Base-by-base conservation (phyloP, 2,113 vertebrate species). In the Glaucidium brasilianum region DNA sequence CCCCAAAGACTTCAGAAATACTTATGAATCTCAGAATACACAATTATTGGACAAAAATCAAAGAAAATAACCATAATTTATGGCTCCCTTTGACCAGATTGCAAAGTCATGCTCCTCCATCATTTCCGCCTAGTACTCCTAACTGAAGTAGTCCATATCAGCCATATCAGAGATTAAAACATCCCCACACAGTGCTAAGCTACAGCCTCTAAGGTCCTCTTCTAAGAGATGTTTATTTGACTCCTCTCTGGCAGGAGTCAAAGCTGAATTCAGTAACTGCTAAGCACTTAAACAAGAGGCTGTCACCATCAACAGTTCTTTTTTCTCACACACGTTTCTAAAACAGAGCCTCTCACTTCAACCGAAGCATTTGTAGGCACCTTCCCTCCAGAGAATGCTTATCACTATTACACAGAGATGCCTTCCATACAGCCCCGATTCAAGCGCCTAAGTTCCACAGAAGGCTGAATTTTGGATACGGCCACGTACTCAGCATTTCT, bases 71-170 rank as follows among this genome's bases (percentile, higher is more conserved):
- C 14, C 16, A 41, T 15, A 71, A 86, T 2, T 6, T 23, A 45
- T 16, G 27, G 15, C 32, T 50, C 55, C 34, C 20, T 47, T 75
- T 50, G 59, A 50, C 39, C 37, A 50, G 32, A n/a, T 9, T 32
- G 47, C 32, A 22, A 67, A 60, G 47, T n/a, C 68, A 80, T 9
- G 22, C 16, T 85, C 47, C 26, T 85, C 74, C 27, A 74, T 19
- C 15, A 18, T 41, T 45, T 27, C 55, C 56, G 23, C 7, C 41
- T 25, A 49, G 27, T 25, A 29, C 41, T 43, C 22, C 37, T 30
- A 22, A 25, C 60, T 53, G 47, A 68, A 11, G 39, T 2, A 1
- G 15, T 37, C 45, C 0, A 0, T 23, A 47, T 32, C 29, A 73
- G 39, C 26, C 6, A 3, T 21, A 82, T 29, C 37, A 72, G 23